These are phyloP conservation scores for Eledone cirrhosa DNA, from an alignment of 2,888 invertebrate species.

Conservation along the genomic window DNA sequence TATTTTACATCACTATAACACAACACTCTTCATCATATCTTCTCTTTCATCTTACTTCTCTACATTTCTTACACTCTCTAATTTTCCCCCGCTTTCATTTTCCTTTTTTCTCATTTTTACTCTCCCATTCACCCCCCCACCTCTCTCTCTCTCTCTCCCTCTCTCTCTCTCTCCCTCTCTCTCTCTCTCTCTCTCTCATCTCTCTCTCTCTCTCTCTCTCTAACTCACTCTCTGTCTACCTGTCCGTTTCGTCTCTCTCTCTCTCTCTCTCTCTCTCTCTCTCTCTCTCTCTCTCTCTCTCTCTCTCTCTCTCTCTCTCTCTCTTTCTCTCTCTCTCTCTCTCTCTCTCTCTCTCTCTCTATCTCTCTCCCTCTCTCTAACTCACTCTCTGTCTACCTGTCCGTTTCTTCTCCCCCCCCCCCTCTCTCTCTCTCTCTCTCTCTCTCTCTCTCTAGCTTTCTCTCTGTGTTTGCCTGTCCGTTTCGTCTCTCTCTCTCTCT, in stretches of 20 bases:
- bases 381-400: neutral
- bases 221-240: too few species aligned
- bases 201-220: neutral
- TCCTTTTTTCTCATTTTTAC: too few species aligned
- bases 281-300: neutral
- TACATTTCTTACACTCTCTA: neutral
- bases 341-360: constrained; percentile 13
- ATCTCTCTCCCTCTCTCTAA: neutral
- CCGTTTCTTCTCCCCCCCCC: neutral
- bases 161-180: neutral
- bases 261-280: neutral
- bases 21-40: neutral
- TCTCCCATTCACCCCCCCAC: neutral
- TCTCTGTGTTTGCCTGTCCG: too few species aligned
- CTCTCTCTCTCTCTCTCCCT: neutral
- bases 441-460: too few species aligned
- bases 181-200: neutral
- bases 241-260: neutral
- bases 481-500: neutral
- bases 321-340: constrained; percentile 10
- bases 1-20: neutral
- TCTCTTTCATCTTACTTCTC: neutral
- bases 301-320: neutral
- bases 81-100: too few species aligned
- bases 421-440: too few species aligned